Base-by-base conservation (phyloP, 1,140 invertebrate genomes). In the Scaptomyza hsui region DNA sequence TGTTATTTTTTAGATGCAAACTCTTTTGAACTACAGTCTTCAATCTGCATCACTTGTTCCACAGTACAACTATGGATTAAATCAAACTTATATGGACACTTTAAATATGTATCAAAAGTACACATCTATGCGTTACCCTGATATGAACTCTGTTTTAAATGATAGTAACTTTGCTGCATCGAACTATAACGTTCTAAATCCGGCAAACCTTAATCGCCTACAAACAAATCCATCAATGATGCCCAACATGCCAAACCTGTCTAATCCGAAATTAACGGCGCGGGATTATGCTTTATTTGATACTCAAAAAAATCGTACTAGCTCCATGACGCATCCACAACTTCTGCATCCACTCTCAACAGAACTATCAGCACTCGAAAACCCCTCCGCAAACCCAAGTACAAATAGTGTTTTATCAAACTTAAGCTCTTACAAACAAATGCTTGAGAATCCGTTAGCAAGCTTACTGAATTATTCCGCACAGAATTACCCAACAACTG, bases 61-160 rank as follows among this genome's bases (percentile, higher is more conserved):
- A 41, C 65, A 49, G 6, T 75, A 75, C 15, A 70, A 55, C 47
- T 78, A 75, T 13, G 62, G 51, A 4, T 51, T 67, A 21, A 72
- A 56, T 70, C 77, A 65, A 51, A 73, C 48, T 39, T 83, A 80
- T 64, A 45, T 83, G 29, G 77, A 83, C 21, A 63, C 65, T 3
- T 64, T 77, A 18, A 70, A 60, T 32, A 39, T 74, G 49, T 77
- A 74, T 55, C 75, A 75, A 67, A 75, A 76, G 16, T 69, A 52
- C 59, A 48, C 70, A 4, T 16, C 69, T 3, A 3, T 78, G 37
- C 65, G 67, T 39, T 78, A 65, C 32, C 42, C 72, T n/a, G 75
- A 78, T 18, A 56, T 78, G 4, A 76, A 72, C 39, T 19, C 62
- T 1, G 48, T 35, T 16, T 19, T 76, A 7, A 61, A 49, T 41